Percentiles rank a stretch among this genome's conserved stretches.
Evolutionary conservation across 1,140 invertebrate species (phyloP).

Genomic region (silkworm (Bombyx mori)): DNA sequence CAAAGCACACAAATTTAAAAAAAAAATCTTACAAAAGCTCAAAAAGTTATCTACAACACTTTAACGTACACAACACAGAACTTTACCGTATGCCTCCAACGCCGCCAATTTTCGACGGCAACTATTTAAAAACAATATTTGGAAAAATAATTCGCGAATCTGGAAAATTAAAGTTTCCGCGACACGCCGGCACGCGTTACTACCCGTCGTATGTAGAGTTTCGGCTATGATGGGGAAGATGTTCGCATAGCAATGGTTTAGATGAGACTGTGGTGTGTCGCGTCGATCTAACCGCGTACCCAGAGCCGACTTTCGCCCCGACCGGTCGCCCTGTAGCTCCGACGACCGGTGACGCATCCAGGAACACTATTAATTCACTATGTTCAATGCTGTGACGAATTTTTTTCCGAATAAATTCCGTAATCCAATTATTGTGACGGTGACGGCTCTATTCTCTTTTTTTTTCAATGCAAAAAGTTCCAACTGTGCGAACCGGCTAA

Average conservation of each 20-base stretch:
- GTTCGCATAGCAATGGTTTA: slow-evolving; percentile 68
- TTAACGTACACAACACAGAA: slow-evolving; percentile 55
- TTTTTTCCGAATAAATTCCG: slow-evolving; percentile 11
- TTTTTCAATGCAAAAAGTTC: neutral
- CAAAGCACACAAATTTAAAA: slow-evolving; percentile 35
- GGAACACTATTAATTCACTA: slow-evolving; percentile 49
- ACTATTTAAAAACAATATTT: slow-evolving; percentile 15
- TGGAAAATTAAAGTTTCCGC: slow-evolving; percentile 39
- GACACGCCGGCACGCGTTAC: slow-evolving; percentile 38
- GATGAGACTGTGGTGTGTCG: slow-evolving; percentile 64
- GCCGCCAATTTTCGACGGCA: slow-evolving; percentile 37
- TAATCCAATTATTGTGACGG: slow-evolving; percentile 2
- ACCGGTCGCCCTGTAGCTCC: slow-evolving; percentile 64
- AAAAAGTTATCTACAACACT: slow-evolving; percentile 52
- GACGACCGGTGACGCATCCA: slow-evolving; percentile 56
- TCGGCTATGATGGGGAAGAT: slow-evolving; percentile 66
- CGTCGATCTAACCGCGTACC: slow-evolving; percentile 52
- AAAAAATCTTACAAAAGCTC: slow-evolving; percentile 52
- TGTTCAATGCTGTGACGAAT: slow-evolving; percentile 19
- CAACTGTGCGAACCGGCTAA: slow-evolving; percentile 10
- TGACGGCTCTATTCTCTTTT: neutral
- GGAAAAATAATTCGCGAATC: slow-evolving; percentile 26
- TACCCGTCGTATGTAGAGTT: slow-evolving; percentile 51
- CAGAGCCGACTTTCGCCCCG: slow-evolving; percentile 62
- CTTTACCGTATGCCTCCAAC: slow-evolving; percentile 64